Conservation (phyloP, 1,140 invertebrate species). For the Schmidtea mediterranea region DNA sequence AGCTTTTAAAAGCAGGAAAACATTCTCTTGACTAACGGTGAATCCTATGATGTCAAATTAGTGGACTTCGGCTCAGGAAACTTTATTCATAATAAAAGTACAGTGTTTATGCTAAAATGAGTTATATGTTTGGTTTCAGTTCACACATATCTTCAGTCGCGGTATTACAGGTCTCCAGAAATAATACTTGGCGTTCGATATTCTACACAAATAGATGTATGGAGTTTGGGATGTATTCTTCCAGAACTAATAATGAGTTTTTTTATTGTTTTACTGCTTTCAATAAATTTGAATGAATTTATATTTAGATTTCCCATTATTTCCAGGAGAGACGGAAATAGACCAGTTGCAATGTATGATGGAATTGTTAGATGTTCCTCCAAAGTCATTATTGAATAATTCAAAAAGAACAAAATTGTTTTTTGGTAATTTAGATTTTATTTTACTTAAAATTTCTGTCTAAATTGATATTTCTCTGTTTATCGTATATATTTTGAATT, state of each 20-base stretch:
- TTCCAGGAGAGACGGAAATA: slow-evolving; percentile 8
- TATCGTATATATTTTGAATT: too few species aligned
- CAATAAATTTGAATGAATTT: too few species aligned
- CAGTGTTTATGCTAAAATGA: too few species aligned
- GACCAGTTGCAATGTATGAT: slow-evolving; percentile 64
- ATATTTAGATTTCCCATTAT: too few species aligned
- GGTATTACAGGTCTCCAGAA: slow-evolving; percentile 12
- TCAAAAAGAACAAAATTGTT: slow-evolving; percentile 62
- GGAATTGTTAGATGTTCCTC: slow-evolving; percentile 87
- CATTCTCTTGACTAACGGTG: too few species aligned
- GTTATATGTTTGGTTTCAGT: too few species aligned
- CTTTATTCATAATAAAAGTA: too few species aligned
- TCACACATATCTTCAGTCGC: slow-evolving; percentile 13
- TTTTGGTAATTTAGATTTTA: too few species aligned
- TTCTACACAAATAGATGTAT: slow-evolving; percentile 11
- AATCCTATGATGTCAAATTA: background rate
- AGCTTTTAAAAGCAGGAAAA: too few species aligned
- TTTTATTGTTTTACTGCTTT: too few species aligned
- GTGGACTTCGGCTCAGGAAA: background rate
- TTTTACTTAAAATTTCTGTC: too few species aligned
- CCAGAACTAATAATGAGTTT: slow-evolving; percentile 9
- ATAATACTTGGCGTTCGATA: slow-evolving; percentile 11
- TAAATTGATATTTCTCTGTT: too few species aligned
- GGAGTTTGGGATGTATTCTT: slow-evolving; percentile 11
- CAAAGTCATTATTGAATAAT: slow-evolving; percentile 53